These are phyloP conservation scores for Belgica antarctica DNA, from an alignment of 2,888 invertebrate genomes.

Conservation along the genomic window DNA sequence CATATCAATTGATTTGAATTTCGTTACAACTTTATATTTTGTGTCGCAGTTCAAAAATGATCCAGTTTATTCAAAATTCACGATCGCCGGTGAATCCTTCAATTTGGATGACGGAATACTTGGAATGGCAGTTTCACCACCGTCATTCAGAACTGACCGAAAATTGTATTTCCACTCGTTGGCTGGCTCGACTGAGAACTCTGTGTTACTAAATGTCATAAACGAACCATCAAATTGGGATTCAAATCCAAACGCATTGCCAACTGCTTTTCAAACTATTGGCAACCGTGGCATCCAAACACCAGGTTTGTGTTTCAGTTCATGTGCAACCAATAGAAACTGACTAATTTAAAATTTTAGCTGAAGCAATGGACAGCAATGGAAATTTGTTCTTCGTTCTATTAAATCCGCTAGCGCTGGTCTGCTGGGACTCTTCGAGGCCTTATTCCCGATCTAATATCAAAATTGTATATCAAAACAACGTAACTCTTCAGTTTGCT, in stretches of 20 bases:
- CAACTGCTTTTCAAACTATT: slow-evolving; percentile 56
- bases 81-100: slow-evolving; percentile 60
- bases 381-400: slow-evolving; percentile 61
- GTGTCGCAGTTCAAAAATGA: slow-evolving; percentile 47
- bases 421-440: slow-evolving; percentile 67
- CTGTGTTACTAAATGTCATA: slow-evolving; percentile 60
- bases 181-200: slow-evolving; percentile 62
- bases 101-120: slow-evolving; percentile 69
- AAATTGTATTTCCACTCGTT: slow-evolving; percentile 64
- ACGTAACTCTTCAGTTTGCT: slow-evolving; percentile 27
- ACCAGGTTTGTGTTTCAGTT: no score
- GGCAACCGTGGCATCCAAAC: slow-evolving; percentile 43
- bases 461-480: slow-evolving; percentile 26
- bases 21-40: background rate
- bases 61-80: slow-evolving; percentile 60
- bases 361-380: slow-evolving; percentile 45
- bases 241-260: slow-evolving; percentile 54
- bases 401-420: slow-evolving; percentile 65
- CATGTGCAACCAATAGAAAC: no score
- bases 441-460: slow-evolving; percentile 25
- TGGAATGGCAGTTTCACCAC: slow-evolving; percentile 58
- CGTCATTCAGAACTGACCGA: slow-evolving; percentile 56
- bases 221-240: slow-evolving; percentile 58
- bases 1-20: no score
- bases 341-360: no score